phyloP scores from a whole-genome alignment of 1,140 invertebrate species.

The Mya arenaria region DNA sequence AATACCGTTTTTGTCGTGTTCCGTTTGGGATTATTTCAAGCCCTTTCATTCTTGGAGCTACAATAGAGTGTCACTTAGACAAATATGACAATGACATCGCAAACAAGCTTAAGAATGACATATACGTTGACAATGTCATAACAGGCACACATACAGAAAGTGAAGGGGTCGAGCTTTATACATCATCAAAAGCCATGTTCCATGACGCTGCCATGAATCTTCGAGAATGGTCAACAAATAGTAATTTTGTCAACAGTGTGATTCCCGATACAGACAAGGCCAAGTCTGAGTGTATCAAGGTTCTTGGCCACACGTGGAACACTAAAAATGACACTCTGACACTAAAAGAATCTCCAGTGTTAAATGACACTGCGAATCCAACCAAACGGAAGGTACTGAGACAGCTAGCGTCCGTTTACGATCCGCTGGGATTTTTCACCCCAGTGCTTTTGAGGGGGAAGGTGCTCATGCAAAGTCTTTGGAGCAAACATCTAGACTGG shows the following conservation, averaged over 20 bases:
- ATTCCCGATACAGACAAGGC: background rate
- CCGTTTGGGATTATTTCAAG: slow-evolving; percentile 21
- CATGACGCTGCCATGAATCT: slow-evolving; percentile 17
- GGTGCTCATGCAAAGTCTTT: slow-evolving; percentile 10
- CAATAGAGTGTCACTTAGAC: slow-evolving; percentile 6
- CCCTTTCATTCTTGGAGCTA: slow-evolving; percentile 16
- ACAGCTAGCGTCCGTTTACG: slow-evolving; percentile 19
- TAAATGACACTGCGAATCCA: background rate
- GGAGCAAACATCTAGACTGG: slow-evolving; percentile 25
- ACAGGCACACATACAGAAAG: background rate
- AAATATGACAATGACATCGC: background rate
- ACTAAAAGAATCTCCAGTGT: background rate
- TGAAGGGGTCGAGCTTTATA: background rate
- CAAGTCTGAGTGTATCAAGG: background rate
- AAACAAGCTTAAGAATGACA: slow-evolving; percentile 5
- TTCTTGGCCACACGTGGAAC: slow-evolving; percentile 45
- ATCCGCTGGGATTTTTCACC: background rate
- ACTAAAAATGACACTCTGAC: slow-evolving; percentile 12
- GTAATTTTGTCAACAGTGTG: background rate
- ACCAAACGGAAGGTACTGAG: slow-evolving; percentile 11
- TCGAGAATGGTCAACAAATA: slow-evolving; percentile 31
- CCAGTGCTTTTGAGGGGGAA: slow-evolving; percentile 7
- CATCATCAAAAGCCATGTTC: background rate
- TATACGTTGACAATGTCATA: too few species aligned
- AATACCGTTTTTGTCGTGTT: slow-evolving; percentile 24